These are phyloP conservation scores for Drosophila dunni DNA, from an alignment of 1,140 invertebrate species.

Conservation along the genomic window DNA sequence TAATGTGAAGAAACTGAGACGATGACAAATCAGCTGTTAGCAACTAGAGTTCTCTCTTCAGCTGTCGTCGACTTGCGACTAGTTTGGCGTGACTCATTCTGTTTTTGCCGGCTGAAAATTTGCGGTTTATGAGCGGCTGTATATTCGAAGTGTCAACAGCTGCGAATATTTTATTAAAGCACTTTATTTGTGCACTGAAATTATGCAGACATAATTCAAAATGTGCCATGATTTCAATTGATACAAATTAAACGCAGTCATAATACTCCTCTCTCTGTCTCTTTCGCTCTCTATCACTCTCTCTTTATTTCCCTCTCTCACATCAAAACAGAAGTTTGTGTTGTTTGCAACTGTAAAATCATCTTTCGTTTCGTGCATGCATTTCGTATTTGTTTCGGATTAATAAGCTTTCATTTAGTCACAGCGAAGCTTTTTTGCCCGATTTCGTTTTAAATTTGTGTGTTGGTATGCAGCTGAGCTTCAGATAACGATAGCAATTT, in stretches of 20 bases:
- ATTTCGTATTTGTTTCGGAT: not conserved
- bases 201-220: conserved; percentile 33
- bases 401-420: not conserved
- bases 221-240: conserved; percentile 35
- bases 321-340: conserved; percentile 3
- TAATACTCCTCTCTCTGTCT: not conserved
- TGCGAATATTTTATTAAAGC: conserved; percentile 13
- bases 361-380: not conserved
- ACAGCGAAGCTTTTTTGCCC: not conserved
- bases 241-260: conserved; percentile 61
- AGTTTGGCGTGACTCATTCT: conserved; percentile 44
- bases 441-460: not conserved
- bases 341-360: not conserved
- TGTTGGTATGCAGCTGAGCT: not conserved
- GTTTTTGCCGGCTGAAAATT: conserved; percentile 29
- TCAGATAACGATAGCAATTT: not conserved
- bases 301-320: not conserved
- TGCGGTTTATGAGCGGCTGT: conserved; percentile 6
- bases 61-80: conserved; percentile 23
- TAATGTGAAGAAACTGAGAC: not conserved
- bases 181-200: conserved; percentile 15
- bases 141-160: not conserved
- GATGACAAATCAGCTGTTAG: not conserved
- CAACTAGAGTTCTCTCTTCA: conserved; percentile 3
- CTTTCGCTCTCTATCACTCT: too few relatives aligned